phyloP scores from a whole-genome alignment of 2,797 vertebrate genomes.

The Bucorvus abyssinicus region DNA sequence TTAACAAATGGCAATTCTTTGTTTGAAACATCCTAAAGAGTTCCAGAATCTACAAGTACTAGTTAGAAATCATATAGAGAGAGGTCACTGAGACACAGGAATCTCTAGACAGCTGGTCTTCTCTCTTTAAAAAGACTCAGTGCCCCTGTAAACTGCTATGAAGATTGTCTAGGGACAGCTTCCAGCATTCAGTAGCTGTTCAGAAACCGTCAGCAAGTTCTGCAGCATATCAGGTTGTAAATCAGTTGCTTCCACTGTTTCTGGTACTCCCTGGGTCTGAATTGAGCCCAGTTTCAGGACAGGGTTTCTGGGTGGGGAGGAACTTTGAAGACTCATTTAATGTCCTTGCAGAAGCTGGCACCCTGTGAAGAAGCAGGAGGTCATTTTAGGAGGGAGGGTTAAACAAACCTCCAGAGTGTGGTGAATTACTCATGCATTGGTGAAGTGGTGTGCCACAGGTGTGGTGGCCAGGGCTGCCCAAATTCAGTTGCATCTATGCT shows the following conservation, averaged over 20 bases:
- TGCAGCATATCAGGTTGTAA: background rate
- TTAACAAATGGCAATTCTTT: background rate
- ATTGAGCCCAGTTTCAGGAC: background rate
- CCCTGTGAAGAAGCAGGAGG: background rate
- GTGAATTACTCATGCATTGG: background rate
- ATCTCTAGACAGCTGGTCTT: background rate
- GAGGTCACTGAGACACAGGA: background rate
- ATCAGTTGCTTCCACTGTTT: background rate
- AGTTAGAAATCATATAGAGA: background rate
- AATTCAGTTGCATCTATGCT: background rate
- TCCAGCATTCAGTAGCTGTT: background rate
- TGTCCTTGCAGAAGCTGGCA: background rate
- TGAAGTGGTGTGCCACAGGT: background rate
- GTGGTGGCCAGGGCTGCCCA: background rate
- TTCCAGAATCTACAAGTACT: background rate
- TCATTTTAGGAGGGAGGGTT: background rate
- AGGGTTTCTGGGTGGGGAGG: background rate
- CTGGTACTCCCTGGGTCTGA: background rate
- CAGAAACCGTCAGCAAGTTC: slow-evolving; percentile 3
- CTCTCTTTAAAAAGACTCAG: background rate
- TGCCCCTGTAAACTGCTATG: background rate
- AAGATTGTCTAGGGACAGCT: background rate
- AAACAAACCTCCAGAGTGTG: background rate
- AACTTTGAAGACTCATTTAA: background rate
- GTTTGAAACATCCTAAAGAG: background rate